phyloP scores from a whole-genome alignment of 64 coral and sea anemone species.

The Porites australiensis region DNA sequence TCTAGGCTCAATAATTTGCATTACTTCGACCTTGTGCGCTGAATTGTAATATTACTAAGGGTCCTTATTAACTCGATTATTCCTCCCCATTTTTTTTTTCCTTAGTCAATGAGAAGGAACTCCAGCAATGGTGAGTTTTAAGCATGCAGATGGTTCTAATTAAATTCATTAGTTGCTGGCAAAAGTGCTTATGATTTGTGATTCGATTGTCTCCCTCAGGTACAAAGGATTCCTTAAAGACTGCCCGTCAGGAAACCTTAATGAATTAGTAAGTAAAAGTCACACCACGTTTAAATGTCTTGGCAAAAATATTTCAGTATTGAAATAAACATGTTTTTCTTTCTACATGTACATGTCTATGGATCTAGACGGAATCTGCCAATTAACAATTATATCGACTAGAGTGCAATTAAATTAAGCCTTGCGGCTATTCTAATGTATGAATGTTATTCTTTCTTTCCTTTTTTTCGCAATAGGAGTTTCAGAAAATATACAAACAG shows the following conservation, averaged over 20 bases:
- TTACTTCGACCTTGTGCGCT: conserved; percentile 4
- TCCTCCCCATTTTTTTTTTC: conserved; percentile 39
- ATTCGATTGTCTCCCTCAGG: conserved; percentile 41
- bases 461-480: conserved; percentile 80
- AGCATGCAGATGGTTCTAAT: not conserved
- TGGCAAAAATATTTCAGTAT: not conserved
- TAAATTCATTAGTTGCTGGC: not conserved
- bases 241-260: conserved; percentile 92
- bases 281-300: not conserved
- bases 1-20: not conserved
- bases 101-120: conserved; percentile 95
- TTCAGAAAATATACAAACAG: conserved; percentile 98
- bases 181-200: not conserved
- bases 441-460: not conserved
- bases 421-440: not conserved
- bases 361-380: too few species aligned
- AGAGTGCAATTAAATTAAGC: conserved; percentile 23
- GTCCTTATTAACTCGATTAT: conserved; percentile 23
- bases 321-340: too few species aligned
- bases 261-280: conserved; percentile 73
- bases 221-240: conserved; percentile 97
- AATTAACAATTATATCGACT: conserved; percentile 15
- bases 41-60: not conserved
- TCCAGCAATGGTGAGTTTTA: conserved; percentile 93
- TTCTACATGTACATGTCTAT: not conserved